These are phyloP conservation scores for Anas flavirostris DNA, from an alignment of 2,797 vertebrate genomes.

Conservation along the genomic window DNA sequence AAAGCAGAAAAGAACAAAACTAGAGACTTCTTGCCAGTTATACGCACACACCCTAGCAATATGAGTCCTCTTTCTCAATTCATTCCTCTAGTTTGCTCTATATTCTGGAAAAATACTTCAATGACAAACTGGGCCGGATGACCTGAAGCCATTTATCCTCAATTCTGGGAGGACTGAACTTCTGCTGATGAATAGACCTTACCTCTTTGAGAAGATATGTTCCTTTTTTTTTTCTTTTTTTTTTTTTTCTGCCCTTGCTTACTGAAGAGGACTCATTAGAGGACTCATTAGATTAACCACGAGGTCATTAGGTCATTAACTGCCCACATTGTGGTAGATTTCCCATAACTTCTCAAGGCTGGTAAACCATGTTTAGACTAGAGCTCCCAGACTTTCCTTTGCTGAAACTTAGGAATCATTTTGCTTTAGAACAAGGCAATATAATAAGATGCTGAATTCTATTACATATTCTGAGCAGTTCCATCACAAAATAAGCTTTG, in stretches of 20 bases:
- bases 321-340: not conserved
- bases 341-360: slow-evolving; percentile 21
- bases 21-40: not conserved
- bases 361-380: not conserved
- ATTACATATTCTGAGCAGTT: not conserved
- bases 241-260: not conserved
- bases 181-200: not conserved
- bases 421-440: not conserved
- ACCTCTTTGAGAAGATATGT: not conserved
- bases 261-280: slow-evolving; percentile 30
- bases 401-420: not conserved
- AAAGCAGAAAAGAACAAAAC: not conserved
- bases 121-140: not conserved
- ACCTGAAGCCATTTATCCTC: not conserved
- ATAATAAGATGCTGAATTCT: not conserved
- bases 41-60: not conserved
- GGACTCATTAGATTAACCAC: slow-evolving; percentile 33
- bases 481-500: not conserved
- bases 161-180: not conserved
- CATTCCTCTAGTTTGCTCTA: not conserved
- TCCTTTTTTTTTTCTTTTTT: not conserved
- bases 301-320: slow-evolving; percentile 46
- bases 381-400: not conserved
- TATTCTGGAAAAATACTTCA: not conserved
- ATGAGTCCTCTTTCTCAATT: not conserved